These are phyloP conservation scores for Musca domestica DNA, from an alignment of 1,140 invertebrate species.

Conservation along the genomic window DNA sequence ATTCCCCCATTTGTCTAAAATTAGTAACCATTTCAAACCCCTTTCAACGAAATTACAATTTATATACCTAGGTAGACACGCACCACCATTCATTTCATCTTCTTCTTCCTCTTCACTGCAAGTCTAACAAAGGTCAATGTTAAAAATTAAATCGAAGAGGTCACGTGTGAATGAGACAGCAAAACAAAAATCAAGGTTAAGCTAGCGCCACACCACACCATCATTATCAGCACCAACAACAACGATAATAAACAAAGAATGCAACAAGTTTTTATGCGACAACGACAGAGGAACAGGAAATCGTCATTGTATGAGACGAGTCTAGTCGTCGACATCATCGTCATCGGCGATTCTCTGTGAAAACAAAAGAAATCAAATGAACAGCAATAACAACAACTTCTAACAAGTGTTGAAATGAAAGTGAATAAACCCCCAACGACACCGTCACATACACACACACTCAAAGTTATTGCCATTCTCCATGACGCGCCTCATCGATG, in stretches of 20 bases:
- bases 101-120: too few species aligned
- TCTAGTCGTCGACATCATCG: too few species aligned
- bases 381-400: background rate
- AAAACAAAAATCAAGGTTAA: constrained; percentile 9
- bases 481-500: background rate
- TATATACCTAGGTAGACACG: too few species aligned
- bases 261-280: constrained; percentile 7
- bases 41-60: too few species aligned
- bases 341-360: background rate
- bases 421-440: background rate
- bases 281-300: too few species aligned
- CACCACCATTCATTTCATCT: too few species aligned
- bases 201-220: too few species aligned
- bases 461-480: background rate
- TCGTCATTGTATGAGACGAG: too few species aligned
- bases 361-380: background rate
- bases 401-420: background rate
- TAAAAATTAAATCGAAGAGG: background rate
- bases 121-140: background rate
- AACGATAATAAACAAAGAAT: background rate
- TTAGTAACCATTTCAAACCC: too few species aligned
- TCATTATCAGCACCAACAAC: too few species aligned
- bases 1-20: too few species aligned
- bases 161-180: constrained; percentile 3
- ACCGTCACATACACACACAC: background rate